Evolutionary conservation across 2,888 invertebrate species (phyloP), one percentile per base, ranked within the genome.

Genomic region (Apodemia zela): DNA sequence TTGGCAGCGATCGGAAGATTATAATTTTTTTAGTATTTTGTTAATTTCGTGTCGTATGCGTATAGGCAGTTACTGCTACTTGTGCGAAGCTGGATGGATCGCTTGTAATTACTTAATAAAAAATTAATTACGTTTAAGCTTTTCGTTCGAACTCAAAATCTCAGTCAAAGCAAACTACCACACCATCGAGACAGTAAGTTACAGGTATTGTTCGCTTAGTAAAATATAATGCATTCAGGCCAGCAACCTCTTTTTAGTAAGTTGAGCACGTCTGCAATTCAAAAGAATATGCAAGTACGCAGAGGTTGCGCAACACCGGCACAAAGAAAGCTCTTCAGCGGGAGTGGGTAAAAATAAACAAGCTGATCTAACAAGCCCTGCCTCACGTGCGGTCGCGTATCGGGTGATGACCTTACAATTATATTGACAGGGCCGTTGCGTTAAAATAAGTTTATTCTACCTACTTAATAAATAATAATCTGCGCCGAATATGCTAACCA

Each of bases 311-410:
- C 59, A 63, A 63, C 61, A 25, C 38, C 10, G 21, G 11, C 60
- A 42, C 60, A 45, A 60, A 60, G 63, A 63, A 59, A 49, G 63
- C 63, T 63, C 63, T 63, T 47, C 35, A 61, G 47, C 13, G 29
- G 29, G 11, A 63, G 63, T 59, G 63, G 63, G 61, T 35, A 62
- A 64, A 62, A 66, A 51, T 58, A 61, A 61, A 62, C 61, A 49
- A 61, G 61, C 49, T 18, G 38, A 38, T 33, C 61, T 62, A 59
- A 64, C 49, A 59, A 51, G 63, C 42, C 42, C 42, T 38, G 38
- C 38, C 65, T 68, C 66, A 61, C 69, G 68, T 67, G 68, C 67
- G 67, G 67, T 67, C 66, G 61, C 63, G 29, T 64, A 63, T 66
- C 66, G 68, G 68, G 57, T 65, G 64, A 66, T 69, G 69, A 69